Evolutionary conservation across 2,113 vertebrate species (phyloP).

Genomic region (Hypomesus transpacificus): DNA sequence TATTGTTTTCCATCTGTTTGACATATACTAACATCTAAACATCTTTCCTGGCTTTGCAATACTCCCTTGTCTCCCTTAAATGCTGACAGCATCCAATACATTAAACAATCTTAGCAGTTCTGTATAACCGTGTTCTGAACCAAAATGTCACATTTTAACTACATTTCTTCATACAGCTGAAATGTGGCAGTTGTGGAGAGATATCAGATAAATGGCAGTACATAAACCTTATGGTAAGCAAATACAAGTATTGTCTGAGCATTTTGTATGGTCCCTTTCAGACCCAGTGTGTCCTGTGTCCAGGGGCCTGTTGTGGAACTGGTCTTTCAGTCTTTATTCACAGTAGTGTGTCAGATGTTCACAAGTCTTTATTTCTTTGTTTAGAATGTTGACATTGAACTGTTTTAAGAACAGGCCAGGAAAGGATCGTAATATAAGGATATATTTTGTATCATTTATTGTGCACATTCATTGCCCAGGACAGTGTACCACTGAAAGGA

Average conservation of each 20-base stretch:
- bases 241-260: background rate
- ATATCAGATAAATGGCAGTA: conserved; percentile 97
- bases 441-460: background rate
- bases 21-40: background rate
- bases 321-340: background rate
- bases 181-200: conserved; percentile 94
- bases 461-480: conserved; percentile 65
- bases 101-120: too few species aligned
- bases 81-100: too few species aligned
- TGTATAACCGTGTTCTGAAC: too few species aligned
- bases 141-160: background rate
- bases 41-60: background rate
- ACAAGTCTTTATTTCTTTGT: too few species aligned
- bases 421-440: background rate
- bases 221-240: conserved; percentile 80
- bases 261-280: background rate
- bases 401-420: too few species aligned
- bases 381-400: too few species aligned
- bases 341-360: background rate
- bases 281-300: background rate
- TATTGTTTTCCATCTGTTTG: background rate
- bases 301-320: too few species aligned
- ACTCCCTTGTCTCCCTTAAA: too few species aligned
- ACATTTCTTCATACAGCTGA: conserved; percentile 73
- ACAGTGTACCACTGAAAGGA: conserved; percentile 89